Evolutionary conservation across 2,797 vertebrate species (phyloP).

Genomic region (Xerus rutilus): DNA sequence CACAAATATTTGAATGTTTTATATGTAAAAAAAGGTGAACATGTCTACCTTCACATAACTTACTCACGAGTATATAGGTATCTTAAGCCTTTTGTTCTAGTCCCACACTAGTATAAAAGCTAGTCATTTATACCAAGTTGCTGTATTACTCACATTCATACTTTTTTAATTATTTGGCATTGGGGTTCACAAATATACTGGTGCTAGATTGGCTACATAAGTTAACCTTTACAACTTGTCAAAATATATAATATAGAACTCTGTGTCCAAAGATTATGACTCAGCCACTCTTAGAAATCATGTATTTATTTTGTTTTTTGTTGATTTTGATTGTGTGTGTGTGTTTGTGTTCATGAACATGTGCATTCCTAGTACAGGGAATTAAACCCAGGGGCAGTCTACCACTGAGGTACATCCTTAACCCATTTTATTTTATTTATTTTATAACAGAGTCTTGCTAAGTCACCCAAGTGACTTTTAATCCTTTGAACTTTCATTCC

Average conservation of each 20-base stretch:
- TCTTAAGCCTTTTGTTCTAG: constrained; percentile 1
- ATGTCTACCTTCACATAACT: neutral
- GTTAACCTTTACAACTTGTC: neutral
- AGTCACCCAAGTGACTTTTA: no score
- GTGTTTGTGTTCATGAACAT: no score
- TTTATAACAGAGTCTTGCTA: no score
- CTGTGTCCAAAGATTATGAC: constrained; percentile 16
- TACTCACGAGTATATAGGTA: neutral
- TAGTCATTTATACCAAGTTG: neutral
- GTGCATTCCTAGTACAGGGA: neutral
- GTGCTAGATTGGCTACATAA: neutral
- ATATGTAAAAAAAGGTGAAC: constrained; percentile 4
- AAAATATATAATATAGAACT: neutral
- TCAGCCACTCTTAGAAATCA: neutral
- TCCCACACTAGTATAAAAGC: neutral
- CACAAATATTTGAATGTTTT: neutral
- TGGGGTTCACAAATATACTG: neutral
- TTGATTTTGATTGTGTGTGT: no score
- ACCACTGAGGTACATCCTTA: no score
- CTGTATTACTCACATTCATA: neutral
- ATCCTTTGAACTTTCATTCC: no score
- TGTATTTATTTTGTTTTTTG: neutral
- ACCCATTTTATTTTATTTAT: no score
- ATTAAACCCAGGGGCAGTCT: no score
- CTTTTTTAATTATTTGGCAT: constrained; percentile 26